Base-by-base conservation (phyloP, 2,888 invertebrate species). In the Lapara coniferarum region DNA sequence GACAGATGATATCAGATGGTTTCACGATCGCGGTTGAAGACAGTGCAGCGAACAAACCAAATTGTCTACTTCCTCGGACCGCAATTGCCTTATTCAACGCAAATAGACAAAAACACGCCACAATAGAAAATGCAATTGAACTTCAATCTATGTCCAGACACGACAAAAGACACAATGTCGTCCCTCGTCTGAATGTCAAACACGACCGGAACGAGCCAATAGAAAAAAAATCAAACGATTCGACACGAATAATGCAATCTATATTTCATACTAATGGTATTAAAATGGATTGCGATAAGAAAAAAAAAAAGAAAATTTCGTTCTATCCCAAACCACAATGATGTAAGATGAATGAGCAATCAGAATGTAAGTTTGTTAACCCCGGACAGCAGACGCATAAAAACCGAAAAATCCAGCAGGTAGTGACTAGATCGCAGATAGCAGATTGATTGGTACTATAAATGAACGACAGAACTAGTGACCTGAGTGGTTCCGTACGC, bases 301-400 rank as follows among this genome's bases (percentile, higher is more conserved):
- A 57, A 52, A 53, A 59, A 66, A 56, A 70, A 68, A 66, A 44
- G 13, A 87, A 90, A 88, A 80, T 81, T 83, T 82, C 77, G 83
- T 85, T 84, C 80, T 77, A 77, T 79, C 81, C 77, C 69, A 89
- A 91, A 90, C 89, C 89, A 86, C 90, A 90, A 90, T 91, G 92
- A 90, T 92, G 90, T 90, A 92, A 92, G 91, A 90, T 85, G 91
- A 90, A 92, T 92, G 89, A 92, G 89, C 92, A 91, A 92, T 92
- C 92, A 90, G 86, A 86, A 86, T 82, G 76, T 80, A 86, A 90
- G 93, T 91, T 92, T 88, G 85, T 91, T 91, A 85, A 93, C 92
- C 93, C 83, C 86, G 78, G 77, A 83, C 85, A 84, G 85, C 89
- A 92, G 92, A 92, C 92, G 89, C 88, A 92, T 92, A 93, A 93